Evolutionary conservation across 2,113 vertebrate genomes (phyloP).

Genomic region (Tragelaphus imberbis): DNA sequence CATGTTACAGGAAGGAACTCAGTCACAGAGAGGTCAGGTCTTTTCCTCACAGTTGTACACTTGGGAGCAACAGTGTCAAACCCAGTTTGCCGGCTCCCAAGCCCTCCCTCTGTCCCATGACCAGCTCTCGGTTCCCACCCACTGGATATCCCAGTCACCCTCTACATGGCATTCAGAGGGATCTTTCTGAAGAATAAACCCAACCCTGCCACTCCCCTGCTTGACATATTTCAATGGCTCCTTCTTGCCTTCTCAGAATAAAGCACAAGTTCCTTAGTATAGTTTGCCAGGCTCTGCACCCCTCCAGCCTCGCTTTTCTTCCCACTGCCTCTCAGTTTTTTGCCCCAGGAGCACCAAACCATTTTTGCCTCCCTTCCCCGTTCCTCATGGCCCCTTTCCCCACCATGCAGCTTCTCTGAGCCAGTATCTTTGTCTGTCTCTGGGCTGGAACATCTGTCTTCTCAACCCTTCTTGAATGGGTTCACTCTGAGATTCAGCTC

Average conservation of each 20-base stretch:
- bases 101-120: too few species aligned
- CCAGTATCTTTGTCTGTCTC: rapidly evolving
- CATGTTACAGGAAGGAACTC: neutral
- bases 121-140: neutral
- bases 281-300: neutral
- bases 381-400: rapidly evolving
- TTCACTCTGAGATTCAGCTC: neutral
- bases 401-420: neutral
- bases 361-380: rapidly evolving
- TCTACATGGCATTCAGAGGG: neutral
- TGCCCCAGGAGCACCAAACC: neutral
- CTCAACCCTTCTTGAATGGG: neutral
- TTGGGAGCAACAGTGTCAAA: neutral
- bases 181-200: neutral
- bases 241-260: neutral
- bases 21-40: neutral
- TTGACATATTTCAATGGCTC: neutral
- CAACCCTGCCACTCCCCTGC: neutral
- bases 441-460: neutral
- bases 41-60: neutral
- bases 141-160: neutral
- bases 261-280: neutral
- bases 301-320: neutral
- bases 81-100: neutral
- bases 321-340: neutral